Base-by-base conservation (phyloP, 2,113 vertebrate genomes). In the Noctilio leporinus region DNA sequence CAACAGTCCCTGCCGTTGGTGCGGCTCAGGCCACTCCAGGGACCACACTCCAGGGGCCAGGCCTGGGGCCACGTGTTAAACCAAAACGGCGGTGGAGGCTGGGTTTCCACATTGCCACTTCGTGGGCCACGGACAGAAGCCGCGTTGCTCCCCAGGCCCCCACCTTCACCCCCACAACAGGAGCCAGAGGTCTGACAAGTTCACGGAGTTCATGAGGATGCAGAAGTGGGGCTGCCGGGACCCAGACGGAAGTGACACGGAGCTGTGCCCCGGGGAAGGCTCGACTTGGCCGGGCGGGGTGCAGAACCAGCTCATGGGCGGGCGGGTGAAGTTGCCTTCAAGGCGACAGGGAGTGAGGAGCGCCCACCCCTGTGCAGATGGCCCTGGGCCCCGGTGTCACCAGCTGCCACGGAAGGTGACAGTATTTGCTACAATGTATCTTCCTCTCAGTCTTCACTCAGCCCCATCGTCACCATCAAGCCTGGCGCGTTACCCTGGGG, bases 11-110 rank as follows among this genome's bases (percentile, higher is more conserved):
- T 0, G 0, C 3, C 2, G 38, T 3, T 3, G 10, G 55, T 28
- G 3, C 0, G 17, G 33, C 70, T 70, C 78, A 9, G 75, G 16
- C 28, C 26, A 10, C 24, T 47, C 59, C 4, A 0, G 38, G 7
- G 43, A 14, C 0, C 0, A 19, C 9, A 14, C 0, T 0, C 15
- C 9, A 43, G 26, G 5, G 0, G 57, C 24, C 53, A 45, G 22
- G 1, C 15, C 3, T 1, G 0, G 4, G 22, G 30, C 40, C 75
- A 40, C 0, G 0, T 4, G 65, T 35, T 35, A 65, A 49, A 57
- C 35, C 3, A 14, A 24, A 45, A 53, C 0, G 0, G 17, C 16
- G 16, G 35, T 26, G 9, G 47, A 55, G 40, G 40, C 40, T 5
- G 45, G 14, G 49, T 8, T 40, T 38, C 65, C 7, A 14, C 10